These are phyloP conservation scores for Clunio marinus DNA, from an alignment of 2,888 invertebrate species.

Conservation along the genomic window DNA sequence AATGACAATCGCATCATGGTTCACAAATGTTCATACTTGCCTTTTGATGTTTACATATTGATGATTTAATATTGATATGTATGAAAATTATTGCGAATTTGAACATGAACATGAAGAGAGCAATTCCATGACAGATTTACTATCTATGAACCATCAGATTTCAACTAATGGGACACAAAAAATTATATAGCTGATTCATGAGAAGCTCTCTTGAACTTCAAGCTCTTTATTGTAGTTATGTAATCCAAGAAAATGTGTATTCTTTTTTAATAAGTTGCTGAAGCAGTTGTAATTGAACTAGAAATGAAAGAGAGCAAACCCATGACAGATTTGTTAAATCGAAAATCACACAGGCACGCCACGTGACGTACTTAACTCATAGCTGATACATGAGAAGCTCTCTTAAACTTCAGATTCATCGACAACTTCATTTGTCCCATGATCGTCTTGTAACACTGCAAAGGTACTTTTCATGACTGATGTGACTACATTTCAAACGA, in stretches of 20 bases:
- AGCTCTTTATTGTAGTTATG: not conserved
- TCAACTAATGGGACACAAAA: not conserved
- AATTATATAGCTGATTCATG: constrained; percentile 26
- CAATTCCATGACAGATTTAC: constrained; percentile 26
- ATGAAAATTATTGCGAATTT: not conserved
- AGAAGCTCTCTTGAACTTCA: constrained; percentile 19
- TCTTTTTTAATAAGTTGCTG: not conserved
- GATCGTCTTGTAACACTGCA: too few species aligned
- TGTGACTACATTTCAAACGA: too few species aligned
- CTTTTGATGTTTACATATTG: too few species aligned
- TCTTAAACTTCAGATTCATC: constrained; percentile 34
- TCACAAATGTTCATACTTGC: too few species aligned
- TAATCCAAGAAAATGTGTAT: too few species aligned
- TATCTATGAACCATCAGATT: not conserved
- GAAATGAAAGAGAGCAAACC: constrained; percentile 36
- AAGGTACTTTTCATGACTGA: too few species aligned
- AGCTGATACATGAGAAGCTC: constrained; percentile 35
- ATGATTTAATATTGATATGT: too few species aligned
- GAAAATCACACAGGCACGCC: not conserved
- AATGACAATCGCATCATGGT: too few species aligned
- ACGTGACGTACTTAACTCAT: not conserved
- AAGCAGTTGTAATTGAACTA: constrained; percentile 22
- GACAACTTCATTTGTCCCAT: too few species aligned
- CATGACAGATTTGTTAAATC: constrained; percentile 29
- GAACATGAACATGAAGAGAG: constrained; percentile 16